These are phyloP conservation scores for Trichechus manatus DNA, from an alignment of 2,113 vertebrate species.

Conservation along the genomic window DNA sequence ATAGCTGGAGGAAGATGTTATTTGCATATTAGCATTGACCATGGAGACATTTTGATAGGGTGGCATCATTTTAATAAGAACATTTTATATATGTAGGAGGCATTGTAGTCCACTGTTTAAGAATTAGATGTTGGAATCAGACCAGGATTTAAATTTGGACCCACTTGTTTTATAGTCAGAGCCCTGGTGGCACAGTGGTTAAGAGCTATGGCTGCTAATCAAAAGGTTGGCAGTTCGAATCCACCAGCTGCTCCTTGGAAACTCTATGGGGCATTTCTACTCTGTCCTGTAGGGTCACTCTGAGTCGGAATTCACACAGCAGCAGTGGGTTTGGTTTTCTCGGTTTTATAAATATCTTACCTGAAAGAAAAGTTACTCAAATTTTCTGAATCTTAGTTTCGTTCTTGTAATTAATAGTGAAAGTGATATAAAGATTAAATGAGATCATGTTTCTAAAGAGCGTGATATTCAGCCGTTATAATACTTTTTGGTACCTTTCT, in stretches of 20 bases:
- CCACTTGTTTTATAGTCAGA: neutral
- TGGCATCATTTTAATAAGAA: conserved; percentile 13
- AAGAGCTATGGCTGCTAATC: no score
- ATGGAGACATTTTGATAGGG: neutral
- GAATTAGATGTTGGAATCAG: neutral
- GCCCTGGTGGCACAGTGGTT: no score
- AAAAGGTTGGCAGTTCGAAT: no score
- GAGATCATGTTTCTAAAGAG: conserved; percentile 34
- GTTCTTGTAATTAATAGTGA: neutral
- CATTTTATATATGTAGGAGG: neutral
- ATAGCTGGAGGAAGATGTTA: neutral
- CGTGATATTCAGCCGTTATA: neutral
- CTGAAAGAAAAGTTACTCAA: neutral
- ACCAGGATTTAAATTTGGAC: neutral
- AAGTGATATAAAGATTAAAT: neutral
- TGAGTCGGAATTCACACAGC: no score
- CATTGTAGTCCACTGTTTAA: neutral
- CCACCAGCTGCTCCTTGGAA: no score
- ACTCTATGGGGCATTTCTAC: no score
- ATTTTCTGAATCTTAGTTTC: conserved; percentile 9
- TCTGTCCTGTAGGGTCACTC: no score
- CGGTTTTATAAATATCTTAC: neutral
- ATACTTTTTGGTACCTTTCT: neutral
- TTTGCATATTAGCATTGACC: neutral
- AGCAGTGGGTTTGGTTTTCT: no score